A percentile compares a stretch with the other conserved stretches of the same genome.
Conservation (phyloP, 2,113 vertebrate genomes). For the Apaloderma vittatum region DNA sequence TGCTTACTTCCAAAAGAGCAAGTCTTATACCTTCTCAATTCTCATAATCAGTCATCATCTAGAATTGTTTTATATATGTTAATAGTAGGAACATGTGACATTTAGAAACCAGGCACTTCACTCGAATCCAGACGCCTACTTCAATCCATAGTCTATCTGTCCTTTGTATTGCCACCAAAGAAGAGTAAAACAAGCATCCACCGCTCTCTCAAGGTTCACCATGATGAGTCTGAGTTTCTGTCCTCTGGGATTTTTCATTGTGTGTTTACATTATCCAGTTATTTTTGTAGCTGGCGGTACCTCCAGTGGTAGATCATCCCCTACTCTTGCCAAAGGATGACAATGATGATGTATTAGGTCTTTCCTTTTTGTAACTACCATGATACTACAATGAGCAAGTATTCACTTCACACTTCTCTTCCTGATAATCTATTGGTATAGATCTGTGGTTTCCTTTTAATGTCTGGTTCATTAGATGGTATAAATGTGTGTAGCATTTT, state of each 20-base stretch:
- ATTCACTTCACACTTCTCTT: conserved; percentile 73
- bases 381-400: conserved; percentile 32
- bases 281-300: not conserved
- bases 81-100: not conserved
- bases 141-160: not conserved
- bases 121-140: not conserved
- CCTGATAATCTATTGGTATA: conserved; percentile 68
- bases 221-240: not conserved
- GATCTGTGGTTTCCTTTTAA: conserved; percentile 77
- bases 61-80: not conserved
- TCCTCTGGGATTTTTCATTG: not conserved
- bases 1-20: conserved; percentile 3
- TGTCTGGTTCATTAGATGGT: conserved; percentile 71
- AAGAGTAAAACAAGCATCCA: not conserved
- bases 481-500: conserved; percentile 55
- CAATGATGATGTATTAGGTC: conserved; percentile 21
- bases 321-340: not conserved
- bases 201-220: not conserved
- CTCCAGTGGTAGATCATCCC: not conserved
- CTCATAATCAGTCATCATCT: not conserved
- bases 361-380: conserved; percentile 34
- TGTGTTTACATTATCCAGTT: not conserved
- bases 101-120: not conserved
- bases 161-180: not conserved
- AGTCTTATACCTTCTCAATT: not conserved